Conservation (phyloP, 2,888 invertebrate genomes). For the Blera fallax region DNA sequence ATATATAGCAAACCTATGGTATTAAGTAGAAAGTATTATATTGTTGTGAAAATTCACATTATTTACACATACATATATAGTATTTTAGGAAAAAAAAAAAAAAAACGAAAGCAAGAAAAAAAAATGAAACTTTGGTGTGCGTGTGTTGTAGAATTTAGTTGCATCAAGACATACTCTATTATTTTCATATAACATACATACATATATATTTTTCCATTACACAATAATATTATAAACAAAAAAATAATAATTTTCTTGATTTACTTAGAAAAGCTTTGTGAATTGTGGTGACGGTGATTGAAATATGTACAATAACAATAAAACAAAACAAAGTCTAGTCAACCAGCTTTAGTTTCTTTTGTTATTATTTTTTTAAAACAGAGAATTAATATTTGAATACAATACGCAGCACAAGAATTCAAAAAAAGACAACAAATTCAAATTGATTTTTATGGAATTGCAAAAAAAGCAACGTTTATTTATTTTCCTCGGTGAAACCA, state of each 20-base stretch:
- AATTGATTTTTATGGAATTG: slow-evolving; percentile 42
- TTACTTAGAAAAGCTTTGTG: slow-evolving; percentile 47
- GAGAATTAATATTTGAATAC: slow-evolving; percentile 14
- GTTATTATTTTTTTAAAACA: slow-evolving; percentile 29
- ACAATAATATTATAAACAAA: slow-evolving; percentile 7
- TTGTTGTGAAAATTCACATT: slow-evolving; percentile 63
- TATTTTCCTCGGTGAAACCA: slow-evolving; percentile 63
- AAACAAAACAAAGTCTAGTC: slow-evolving; percentile 62
- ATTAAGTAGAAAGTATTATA: slow-evolving; percentile 72
- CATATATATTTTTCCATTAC: slow-evolving; percentile 56
- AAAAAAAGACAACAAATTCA: slow-evolving; percentile 29
- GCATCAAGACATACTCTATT: slow-evolving; percentile 35
- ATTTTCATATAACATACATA: slow-evolving; percentile 45
- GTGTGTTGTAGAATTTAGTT: slow-evolving; percentile 63
- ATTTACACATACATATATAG: slow-evolving; percentile 56
- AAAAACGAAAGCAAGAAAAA: neutral
- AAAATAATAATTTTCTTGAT: slow-evolving; percentile 7
- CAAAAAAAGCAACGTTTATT: slow-evolving; percentile 20
- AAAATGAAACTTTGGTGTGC: slow-evolving; percentile 47
- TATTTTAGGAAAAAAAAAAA: slow-evolving; percentile 24
- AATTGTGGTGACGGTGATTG: slow-evolving; percentile 60
- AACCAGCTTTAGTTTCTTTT: slow-evolving; percentile 62
- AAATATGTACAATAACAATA: slow-evolving; percentile 63
- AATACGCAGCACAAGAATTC: slow-evolving; percentile 24
- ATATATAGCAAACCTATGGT: slow-evolving; percentile 68